Evolutionary conservation across 2,888 invertebrate species (phyloP), one percentile per base, ranked within the genome.

Genomic region (Portevinia maculata): DNA sequence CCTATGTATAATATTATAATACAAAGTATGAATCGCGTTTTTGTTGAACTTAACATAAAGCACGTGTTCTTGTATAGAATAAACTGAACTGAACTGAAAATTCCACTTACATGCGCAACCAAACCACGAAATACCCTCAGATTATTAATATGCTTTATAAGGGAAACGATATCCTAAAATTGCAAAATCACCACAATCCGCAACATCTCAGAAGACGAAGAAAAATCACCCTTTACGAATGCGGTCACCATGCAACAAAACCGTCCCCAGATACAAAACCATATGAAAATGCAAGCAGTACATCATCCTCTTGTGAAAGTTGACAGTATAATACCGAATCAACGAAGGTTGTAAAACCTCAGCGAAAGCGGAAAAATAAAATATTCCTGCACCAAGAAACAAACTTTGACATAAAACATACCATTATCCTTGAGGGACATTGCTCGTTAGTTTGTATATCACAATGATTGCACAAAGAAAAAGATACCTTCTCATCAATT

Each of bases 371-470:
- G 21, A 28, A 57, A 41, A 52, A 28, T 44, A 57, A 41, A 52
- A 28, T 44, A 34, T 30, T 41, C 21, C 8, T 44, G 24, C 53
- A 9, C 15, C 39, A 21, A 32, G 30, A 57, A 44, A 28, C 19
- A 21, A 17, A 15, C 34, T 39, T 34, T 46, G 67, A 19, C 32
- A 62, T 50, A 62, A 60, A 59, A 65, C 11, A 73, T 57, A 39
- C 19, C 50, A 50, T 79, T 73, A 74, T 62, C 79, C 67, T 57
- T 57, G 55, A 44, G 62, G 64, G 41, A 48, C 59, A 32, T 24
- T 7, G 65, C n/a, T 71, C 46, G 70, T 70, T 71, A 70, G n/a
- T n/a, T 65, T 81, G 48, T 65, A 60, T 30, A 65, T 55, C 65
- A 60, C 13, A 37, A 44, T 41, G 60, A 48, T n/a, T 32, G 8